Evolutionary conservation across 2,888 invertebrate genomes (phyloP).

Genomic region (Orthosia incerta): DNA sequence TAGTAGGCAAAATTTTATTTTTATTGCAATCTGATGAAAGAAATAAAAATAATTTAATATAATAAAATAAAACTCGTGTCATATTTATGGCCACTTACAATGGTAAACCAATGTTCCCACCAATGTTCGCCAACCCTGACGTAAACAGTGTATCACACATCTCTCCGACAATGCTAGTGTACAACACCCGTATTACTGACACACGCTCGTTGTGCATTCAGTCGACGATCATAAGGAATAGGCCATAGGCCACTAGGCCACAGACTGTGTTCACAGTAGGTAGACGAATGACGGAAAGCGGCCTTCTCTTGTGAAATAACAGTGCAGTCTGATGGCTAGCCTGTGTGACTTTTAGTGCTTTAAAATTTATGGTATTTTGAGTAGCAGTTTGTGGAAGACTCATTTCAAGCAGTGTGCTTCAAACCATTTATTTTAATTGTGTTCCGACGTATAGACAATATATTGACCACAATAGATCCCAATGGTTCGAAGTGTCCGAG

Average conservation of each 20-base stretch:
- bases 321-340: neutral
- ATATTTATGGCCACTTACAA: too few species aligned
- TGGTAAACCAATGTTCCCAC: too few species aligned
- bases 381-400: neutral
- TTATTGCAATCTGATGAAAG: too few species aligned
- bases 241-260: too few species aligned
- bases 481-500: too few species aligned
- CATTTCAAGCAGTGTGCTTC: neutral
- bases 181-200: constrained; percentile 12
- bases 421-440: too few species aligned
- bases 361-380: neutral
- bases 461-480: too few species aligned
- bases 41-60: too few species aligned
- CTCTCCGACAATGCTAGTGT: neutral
- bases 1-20: too few species aligned
- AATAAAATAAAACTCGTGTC: too few species aligned
- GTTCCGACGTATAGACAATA: too few species aligned
- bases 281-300: neutral
- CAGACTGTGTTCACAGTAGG: neutral
- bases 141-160: neutral
- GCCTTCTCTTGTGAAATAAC: neutral
- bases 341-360: neutral
- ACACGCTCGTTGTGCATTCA: neutral
- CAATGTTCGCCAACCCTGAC: neutral
- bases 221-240: constrained; percentile 6